phyloP scores from a whole-genome alignment of 1,140 invertebrate species.

The Bombyx mandarina region DNA sequence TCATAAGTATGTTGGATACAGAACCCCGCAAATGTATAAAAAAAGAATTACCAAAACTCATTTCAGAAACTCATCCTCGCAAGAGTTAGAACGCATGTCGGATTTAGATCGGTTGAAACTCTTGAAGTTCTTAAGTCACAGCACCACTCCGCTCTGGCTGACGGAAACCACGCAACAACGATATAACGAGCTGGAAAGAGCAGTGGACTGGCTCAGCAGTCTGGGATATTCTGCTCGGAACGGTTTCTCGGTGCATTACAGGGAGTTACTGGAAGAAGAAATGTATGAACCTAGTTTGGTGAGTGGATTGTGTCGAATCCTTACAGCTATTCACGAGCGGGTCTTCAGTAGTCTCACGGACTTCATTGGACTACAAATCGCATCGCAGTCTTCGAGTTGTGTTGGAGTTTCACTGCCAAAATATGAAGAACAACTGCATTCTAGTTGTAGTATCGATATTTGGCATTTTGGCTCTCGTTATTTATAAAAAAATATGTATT shows the following conservation, averaged over 20 bases:
- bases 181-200: conserved; percentile 32
- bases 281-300: conserved; percentile 52
- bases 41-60: too few relatives aligned
- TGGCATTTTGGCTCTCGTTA: too few relatives aligned
- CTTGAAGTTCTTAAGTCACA: conserved; percentile 29
- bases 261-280: conserved; percentile 43
- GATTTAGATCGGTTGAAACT: conserved; percentile 35
- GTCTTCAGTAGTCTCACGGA: too few relatives aligned
- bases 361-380: too few relatives aligned
- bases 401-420: too few relatives aligned
- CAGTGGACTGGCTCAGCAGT: conserved; percentile 51
- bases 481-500: too few relatives aligned
- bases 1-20: too few relatives aligned
- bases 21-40: too few relatives aligned
- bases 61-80: conserved; percentile 45
- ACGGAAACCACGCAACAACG: conserved; percentile 28
- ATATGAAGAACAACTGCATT: too few relatives aligned
- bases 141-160: conserved; percentile 48
- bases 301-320: conserved; percentile 6
- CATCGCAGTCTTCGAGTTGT: too few relatives aligned
- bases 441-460: too few relatives aligned
- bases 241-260: conserved; percentile 49
- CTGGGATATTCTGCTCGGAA: conserved; percentile 50
- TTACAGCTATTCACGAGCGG: too few relatives aligned
- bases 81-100: conserved; percentile 42